Conservation (phyloP, 2,113 vertebrate genomes). For the Prochilodus magdalenae region DNA sequence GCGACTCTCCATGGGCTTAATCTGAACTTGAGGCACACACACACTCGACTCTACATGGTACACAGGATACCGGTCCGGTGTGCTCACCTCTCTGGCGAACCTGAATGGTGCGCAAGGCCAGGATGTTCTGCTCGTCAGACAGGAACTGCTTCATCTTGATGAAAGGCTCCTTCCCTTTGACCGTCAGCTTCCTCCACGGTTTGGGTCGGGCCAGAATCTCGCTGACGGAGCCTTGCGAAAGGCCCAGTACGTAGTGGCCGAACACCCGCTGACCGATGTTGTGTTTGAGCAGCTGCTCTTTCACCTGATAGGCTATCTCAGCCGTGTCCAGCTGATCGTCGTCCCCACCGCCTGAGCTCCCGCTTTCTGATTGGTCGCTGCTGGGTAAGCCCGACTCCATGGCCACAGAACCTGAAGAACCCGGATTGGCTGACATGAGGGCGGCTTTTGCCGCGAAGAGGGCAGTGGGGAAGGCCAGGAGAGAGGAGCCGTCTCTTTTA, state of each 20-base stretch:
- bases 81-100: constrained; percentile 97
- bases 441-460: constrained; percentile 86
- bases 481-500: constrained; percentile 80
- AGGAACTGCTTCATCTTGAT: constrained; percentile 99
- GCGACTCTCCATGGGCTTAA: too few relatives aligned
- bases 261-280: constrained; percentile 98
- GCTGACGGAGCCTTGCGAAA: constrained; percentile 97
- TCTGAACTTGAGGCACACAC: too few relatives aligned
- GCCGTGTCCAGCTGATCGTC: constrained; percentile 95
- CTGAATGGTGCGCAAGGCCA: constrained; percentile 97
- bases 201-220: constrained; percentile 98
- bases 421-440: constrained; percentile 71
- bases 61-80: background rate
- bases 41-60: too few relatives aligned
- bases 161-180: constrained; percentile 98
- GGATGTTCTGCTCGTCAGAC: constrained; percentile 96
- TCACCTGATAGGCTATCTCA: constrained; percentile 97
- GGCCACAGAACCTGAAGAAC: constrained; percentile 45
- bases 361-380: constrained; percentile 82
- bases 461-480: constrained; percentile 80
- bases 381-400: constrained; percentile 76
- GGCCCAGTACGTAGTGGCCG: constrained; percentile 95
- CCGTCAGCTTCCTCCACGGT: constrained; percentile 98
- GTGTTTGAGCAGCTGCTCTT: constrained; percentile 98
- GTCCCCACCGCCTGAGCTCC: constrained; percentile 73